These are phyloP conservation scores for Lycia hirtaria DNA, from an alignment of 2,888 invertebrate genomes.

Conservation along the genomic window DNA sequence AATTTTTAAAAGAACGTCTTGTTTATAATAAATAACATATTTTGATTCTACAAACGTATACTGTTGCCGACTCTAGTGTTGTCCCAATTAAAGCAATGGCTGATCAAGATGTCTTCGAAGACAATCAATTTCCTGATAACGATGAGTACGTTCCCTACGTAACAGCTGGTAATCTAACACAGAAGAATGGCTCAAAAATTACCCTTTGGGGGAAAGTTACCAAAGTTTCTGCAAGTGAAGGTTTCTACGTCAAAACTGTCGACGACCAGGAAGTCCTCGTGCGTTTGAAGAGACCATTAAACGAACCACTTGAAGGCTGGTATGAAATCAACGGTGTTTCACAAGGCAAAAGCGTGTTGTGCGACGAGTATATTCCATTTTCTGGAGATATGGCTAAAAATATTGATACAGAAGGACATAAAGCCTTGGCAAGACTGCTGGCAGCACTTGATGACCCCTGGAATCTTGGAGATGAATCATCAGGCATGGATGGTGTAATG, in stretches of 20 bases:
- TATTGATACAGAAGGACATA: conserved; percentile 76
- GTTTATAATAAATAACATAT: too few relatives aligned
- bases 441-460: conserved; percentile 78
- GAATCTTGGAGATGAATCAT: conserved; percentile 73
- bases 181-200: conserved; percentile 79
- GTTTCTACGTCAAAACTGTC: conserved; percentile 76
- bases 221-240: conserved; percentile 75
- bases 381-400: conserved; percentile 70
- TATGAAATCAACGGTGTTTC: conserved; percentile 78
- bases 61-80: too few relatives aligned
- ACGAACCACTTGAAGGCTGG: conserved; percentile 79
- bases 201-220: conserved; percentile 79
- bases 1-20: too few relatives aligned
- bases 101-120: conserved; percentile 78
- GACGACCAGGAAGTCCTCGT: conserved; percentile 79
- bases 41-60: too few relatives aligned
- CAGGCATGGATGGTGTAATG: conserved; percentile 58
- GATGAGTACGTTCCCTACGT: conserved; percentile 80
- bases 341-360: conserved; percentile 75
- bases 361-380: conserved; percentile 77
- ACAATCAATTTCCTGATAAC: conserved; percentile 78
- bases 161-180: conserved; percentile 73
- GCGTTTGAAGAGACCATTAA: conserved; percentile 66
- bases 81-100: conserved; percentile 55
- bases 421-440: conserved; percentile 69